A percentile compares a stretch with the other conserved stretches of the same genome.
Conservation (phyloP, 2,113 vertebrate genomes). For the Halcyon senegalensis region DNA sequence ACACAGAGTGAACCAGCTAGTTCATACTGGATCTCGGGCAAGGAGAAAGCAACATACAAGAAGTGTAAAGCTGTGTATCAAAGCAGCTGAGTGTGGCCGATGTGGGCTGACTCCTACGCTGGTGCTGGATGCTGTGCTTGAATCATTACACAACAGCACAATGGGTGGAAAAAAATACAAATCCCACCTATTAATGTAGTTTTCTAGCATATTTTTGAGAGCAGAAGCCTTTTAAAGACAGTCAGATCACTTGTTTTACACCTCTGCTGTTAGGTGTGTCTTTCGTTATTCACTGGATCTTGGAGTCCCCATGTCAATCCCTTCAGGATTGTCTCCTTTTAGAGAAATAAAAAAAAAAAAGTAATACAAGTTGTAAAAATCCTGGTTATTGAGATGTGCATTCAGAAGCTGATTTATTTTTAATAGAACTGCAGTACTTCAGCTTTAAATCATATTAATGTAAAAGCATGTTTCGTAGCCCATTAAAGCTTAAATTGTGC, state of each 20-base stretch:
- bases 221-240: neutral
- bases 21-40: neutral
- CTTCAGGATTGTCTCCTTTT: neutral
- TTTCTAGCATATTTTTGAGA: neutral
- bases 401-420: slow-evolving; percentile 54
- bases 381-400: slow-evolving; percentile 24
- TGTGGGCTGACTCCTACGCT: accelerated
- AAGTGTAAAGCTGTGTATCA: neutral
- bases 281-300: neutral
- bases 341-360: neutral
- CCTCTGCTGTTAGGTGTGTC: neutral
- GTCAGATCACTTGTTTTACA: neutral
- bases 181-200: neutral
- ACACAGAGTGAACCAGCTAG: neutral
- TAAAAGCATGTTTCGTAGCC: slow-evolving; percentile 64
- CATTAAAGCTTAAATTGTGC: slow-evolving; percentile 70
- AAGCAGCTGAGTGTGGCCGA: accelerated
- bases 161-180: neutral
- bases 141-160: neutral
- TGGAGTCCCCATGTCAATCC: neutral
- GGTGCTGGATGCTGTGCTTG: neutral
- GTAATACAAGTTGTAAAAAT: neutral
- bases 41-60: neutral
- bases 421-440: slow-evolving; percentile 54
- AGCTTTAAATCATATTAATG: slow-evolving; percentile 66